Evolutionary conservation across 1,140 invertebrate species (phyloP), one percentile per base, ranked within the genome.

Genomic region (Paralvinella palmiformis): DNA sequence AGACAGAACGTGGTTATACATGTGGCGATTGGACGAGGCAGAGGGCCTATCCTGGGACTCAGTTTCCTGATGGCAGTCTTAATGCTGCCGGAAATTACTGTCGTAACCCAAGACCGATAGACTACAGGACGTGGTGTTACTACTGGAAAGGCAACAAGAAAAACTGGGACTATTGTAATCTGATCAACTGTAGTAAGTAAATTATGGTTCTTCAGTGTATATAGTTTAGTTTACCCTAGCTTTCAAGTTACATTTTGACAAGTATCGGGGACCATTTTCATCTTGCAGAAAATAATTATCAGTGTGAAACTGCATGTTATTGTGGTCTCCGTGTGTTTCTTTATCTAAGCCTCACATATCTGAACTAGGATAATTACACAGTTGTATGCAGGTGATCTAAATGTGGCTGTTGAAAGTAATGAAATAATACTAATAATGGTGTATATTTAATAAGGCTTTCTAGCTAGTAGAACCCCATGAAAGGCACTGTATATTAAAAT

Each of bases 1-100:
- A 31, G 22, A 58, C 62, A 17, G 62, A 64, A 29, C 24, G 32
- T 13, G 48, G n/a, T 15, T 33, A 57, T 32, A 57, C 55, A 15
- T 57, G 55, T 36, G 7, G 29, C 55, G 24, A 31, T 24, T 57
- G 55, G 55, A 13, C 29, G 7, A 36, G 6, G 6, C 55, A 57
- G 55, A n/a, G 27, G 33, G 17, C 55, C 7, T 57, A 32, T 32
- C n/a, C 27, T 7, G 55, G 33, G 20, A 36, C 7, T 20, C 6
- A 33, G 24, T 57, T 57, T n/a, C 10, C 55, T 10, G 27, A 27
- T 15, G 33, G 22, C 22, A 57, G 29, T 36, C 27, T 24, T 10
- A 20, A 20, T 36, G 33, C 27, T 31, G 55, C 55, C 6, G 6
- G 5, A 20, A 57, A 57, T 33, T 57, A 32, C 55, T 57, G 55